These are phyloP conservation scores for Stegana nigrithorax DNA, from an alignment of 2,888 invertebrate genomes.

Conservation along the genomic window DNA sequence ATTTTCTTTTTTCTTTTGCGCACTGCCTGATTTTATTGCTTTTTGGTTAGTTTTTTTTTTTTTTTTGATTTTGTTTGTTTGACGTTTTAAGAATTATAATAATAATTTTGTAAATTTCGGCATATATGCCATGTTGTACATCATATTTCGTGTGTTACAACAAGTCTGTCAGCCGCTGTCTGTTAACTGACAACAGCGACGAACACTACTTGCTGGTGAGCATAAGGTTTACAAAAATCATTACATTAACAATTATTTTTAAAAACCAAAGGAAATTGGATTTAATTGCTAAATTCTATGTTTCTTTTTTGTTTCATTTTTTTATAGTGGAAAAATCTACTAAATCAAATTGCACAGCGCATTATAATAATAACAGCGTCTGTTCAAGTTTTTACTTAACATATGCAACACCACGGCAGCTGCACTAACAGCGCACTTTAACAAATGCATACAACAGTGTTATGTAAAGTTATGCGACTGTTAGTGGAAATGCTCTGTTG, in stretches of 20 bases:
- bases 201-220: constrained; percentile 59
- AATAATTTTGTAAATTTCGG: not conserved
- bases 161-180: constrained; percentile 1
- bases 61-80: too few relatives aligned
- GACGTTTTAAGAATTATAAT: too few relatives aligned
- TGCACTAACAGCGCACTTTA: too few relatives aligned
- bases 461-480: too few relatives aligned
- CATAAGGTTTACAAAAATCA: constrained; percentile 57
- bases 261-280: too few relatives aligned
- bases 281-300: not conserved
- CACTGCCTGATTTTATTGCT: not conserved
- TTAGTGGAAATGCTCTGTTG: too few relatives aligned
- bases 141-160: not conserved
- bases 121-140: not conserved
- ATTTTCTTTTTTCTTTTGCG: not conserved
- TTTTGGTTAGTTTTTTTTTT: not conserved
- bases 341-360: not conserved
- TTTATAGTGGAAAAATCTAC: too few relatives aligned
- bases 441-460: too few relatives aligned
- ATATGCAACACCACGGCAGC: too few relatives aligned
- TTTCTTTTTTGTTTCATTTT: not conserved
- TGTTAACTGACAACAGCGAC: not conserved
- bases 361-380: too few relatives aligned
- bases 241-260: not conserved
- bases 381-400: too few relatives aligned